Evolutionary conservation across 2,888 invertebrate genomes (phyloP).

Genomic region (Drosophila infuscata): DNA sequence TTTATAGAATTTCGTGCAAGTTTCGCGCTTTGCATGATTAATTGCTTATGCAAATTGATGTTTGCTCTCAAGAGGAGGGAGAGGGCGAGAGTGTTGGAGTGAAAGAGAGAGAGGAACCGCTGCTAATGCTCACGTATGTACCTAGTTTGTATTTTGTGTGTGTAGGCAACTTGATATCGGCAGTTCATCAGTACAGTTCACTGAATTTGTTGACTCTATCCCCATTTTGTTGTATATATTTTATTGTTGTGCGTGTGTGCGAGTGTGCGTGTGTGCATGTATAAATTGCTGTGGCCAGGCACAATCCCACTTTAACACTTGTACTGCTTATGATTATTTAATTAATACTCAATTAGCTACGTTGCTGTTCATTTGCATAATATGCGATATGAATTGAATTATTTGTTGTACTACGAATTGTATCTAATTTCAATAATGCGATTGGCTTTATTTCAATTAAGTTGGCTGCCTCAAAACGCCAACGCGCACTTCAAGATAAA

Average conservation of each 20-base stretch:
- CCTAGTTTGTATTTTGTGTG: background rate
- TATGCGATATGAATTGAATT: conserved; percentile 64
- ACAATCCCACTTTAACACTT: conserved; percentile 58
- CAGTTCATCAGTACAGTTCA: conserved; percentile 34
- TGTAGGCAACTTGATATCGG: conserved; percentile 29
- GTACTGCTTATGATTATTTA: conserved; percentile 57
- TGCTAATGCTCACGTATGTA: conserved; percentile 4
- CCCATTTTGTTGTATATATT: conserved; percentile 32
- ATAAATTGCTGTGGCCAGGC: conserved; percentile 15
- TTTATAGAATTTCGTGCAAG: conserved; percentile 72
- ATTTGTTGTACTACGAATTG: conserved; percentile 38
- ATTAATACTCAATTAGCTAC: conserved; percentile 75
- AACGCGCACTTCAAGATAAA: conserved; percentile 32
- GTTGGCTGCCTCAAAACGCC: conserved; percentile 47
- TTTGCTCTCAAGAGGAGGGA: conserved; percentile 53
- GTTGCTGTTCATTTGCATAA: conserved; percentile 65
- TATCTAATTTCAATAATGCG: conserved; percentile 63
- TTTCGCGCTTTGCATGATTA: conserved; percentile 76
- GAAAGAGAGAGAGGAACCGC: background rate
- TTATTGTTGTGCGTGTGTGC: conserved; percentile 15
- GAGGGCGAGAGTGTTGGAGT: background rate
- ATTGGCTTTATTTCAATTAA: conserved; percentile 70
- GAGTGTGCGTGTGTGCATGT: background rate
- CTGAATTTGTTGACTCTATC: conserved; percentile 58
- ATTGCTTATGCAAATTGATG: conserved; percentile 76